Evolutionary conservation across 2,888 invertebrate species (phyloP), one percentile per base, ranked within the genome.

Genomic region (Synergus umbraculus): DNA sequence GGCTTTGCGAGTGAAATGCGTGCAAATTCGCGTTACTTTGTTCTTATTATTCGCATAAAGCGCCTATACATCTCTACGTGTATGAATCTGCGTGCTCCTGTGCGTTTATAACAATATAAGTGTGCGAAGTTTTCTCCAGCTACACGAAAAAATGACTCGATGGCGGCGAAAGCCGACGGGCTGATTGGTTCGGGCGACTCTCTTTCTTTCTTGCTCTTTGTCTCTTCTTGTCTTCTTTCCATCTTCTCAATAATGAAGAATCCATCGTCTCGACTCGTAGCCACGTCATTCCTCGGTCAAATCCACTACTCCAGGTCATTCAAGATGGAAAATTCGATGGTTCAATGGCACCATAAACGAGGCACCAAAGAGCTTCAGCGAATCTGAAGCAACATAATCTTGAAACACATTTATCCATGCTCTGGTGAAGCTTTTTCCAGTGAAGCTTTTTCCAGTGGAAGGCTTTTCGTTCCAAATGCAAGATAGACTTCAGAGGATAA

Each of bases 111-210:
- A 8, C 54, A 49, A 73, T 41, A 58, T n/a, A 73, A 41, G 54
- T 73, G 54, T 54, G 73, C 41, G 54, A 73, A 58, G 73, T 54
- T 58, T 10, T 12, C 3, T 12, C 54, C 73, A 73, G 54, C 73
- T 73, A 54, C 54, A 58, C 54, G n/a, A 49, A 69, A 69, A 73
- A 73, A 73, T 73, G 73, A 73, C 54, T 54, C 44, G 79, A 78
- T 63, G 83, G 81, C 83, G 87, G 87, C 87, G 87, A 88, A 88
- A 88, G 85, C 87, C 86, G 84, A 79, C 79, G 80, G 86, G 83
- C 79, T 79, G 37, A 37, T 18, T 58, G 65, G 76, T 82, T 84
- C 80, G 64, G 82, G 78, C 81, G 80, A 83, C 73, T 73, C 81
- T 83, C 81, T 83, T 83, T 79, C 77, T 76, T 65, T 76, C 79